Conservation (phyloP, 2,113 vertebrate species). For the Stomatorhinus ivindoensis region DNA sequence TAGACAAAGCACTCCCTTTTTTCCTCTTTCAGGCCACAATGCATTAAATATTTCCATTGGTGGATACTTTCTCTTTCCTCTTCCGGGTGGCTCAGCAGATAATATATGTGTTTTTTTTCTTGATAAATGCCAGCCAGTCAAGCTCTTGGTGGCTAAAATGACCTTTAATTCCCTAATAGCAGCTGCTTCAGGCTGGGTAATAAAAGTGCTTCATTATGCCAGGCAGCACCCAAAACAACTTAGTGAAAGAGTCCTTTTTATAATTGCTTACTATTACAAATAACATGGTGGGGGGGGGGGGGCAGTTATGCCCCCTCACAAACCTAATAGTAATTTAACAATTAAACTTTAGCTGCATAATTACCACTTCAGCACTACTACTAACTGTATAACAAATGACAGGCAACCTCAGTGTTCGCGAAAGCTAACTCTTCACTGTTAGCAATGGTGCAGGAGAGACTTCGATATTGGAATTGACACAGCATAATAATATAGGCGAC, state of each 20-base stretch:
- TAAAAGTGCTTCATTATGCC: slow-evolving; percentile 75
- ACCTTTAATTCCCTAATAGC: slow-evolving; percentile 89
- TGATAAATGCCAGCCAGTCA: slow-evolving; percentile 75
- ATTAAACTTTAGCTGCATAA: slow-evolving; percentile 81
- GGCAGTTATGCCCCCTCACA: slow-evolving; percentile 67
- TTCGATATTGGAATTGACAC: not conserved
- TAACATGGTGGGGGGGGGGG: slow-evolving; percentile 46
- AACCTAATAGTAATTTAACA: slow-evolving; percentile 74
- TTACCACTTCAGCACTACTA: slow-evolving; percentile 56
- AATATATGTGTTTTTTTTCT: slow-evolving; percentile 77
- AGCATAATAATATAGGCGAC: not conserved
- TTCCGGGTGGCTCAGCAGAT: slow-evolving; percentile 63
- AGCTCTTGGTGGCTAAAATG: slow-evolving; percentile 64
- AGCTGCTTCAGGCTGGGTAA: slow-evolving; percentile 71
- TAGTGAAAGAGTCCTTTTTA: slow-evolving; percentile 82
- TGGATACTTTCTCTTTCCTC: slow-evolving; percentile 43
- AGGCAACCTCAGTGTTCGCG: not conserved
- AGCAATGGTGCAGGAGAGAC: not conserved
- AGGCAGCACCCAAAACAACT: slow-evolving; percentile 73
- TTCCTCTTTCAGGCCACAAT: not conserved
- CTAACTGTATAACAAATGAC: slow-evolving; percentile 42
- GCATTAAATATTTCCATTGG: not conserved
- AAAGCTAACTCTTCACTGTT: not conserved
- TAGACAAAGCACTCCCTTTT: not conserved
- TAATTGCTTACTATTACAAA: slow-evolving; percentile 92